Conservation (phyloP, 2,888 invertebrate species). For the Melipona bicolor region DNA sequence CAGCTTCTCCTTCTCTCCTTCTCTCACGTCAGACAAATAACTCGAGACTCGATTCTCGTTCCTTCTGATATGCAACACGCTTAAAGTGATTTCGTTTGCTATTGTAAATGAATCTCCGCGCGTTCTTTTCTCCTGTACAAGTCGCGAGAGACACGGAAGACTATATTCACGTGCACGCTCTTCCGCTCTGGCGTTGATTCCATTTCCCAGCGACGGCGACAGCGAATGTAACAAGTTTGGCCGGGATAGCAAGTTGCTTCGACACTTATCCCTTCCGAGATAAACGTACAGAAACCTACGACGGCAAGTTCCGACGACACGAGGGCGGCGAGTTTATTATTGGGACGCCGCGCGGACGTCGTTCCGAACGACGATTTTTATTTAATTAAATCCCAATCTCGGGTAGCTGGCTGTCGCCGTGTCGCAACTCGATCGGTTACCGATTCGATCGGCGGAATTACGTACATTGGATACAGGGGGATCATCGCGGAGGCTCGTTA, state of each 20-base stretch:
- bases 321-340: constrained; percentile 32
- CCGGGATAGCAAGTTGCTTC: constrained; percentile 17
- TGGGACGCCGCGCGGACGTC: background rate
- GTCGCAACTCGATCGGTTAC: constrained; percentile 8
- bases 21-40: background rate
- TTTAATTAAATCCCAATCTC: constrained; percentile 47
- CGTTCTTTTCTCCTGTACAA: background rate
- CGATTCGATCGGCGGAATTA: constrained; percentile 17
- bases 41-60: background rate
- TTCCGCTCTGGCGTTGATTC: constrained; percentile 20
- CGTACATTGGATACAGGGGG: background rate
- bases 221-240: constrained; percentile 42
- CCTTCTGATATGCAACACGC: constrained; percentile 3
- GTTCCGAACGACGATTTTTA: constrained; percentile 26
- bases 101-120: background rate
- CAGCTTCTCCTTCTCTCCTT: background rate
- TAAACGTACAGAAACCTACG: constrained; percentile 28
- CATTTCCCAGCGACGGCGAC: constrained; percentile 36
- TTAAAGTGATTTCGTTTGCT: background rate
- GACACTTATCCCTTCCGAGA: constrained; percentile 37
- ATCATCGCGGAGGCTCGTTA: constrained; percentile 3
- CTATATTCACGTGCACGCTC: background rate
- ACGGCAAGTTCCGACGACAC: constrained; percentile 18
- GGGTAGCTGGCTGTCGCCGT: background rate
- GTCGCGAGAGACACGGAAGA: constrained; percentile 1